A percentile compares a stretch with the other conserved stretches of the same genome.
Conservation (phyloP, 2,888 invertebrate species). For the Leptinotarsa haldemani region DNA sequence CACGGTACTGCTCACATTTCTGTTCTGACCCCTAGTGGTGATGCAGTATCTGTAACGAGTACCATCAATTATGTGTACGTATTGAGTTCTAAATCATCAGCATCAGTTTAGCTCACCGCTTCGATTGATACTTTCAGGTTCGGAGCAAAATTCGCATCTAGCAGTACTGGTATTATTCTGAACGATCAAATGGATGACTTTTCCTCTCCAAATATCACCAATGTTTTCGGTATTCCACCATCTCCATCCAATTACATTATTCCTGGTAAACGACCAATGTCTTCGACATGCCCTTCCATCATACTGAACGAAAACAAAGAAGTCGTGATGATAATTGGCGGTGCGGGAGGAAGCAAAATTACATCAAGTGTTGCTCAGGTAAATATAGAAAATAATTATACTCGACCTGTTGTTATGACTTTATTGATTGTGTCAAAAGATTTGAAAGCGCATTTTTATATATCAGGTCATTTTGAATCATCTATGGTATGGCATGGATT, state of each 20-base stretch:
- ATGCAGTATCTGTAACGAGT: constrained; percentile 90
- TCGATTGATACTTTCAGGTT: constrained; percentile 70
- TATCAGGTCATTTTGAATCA: constrained; percentile 68
- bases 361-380: constrained; percentile 81
- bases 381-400: not conserved
- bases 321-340: constrained; percentile 73
- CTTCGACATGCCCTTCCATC: constrained; percentile 91
- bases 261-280: constrained; percentile 87
- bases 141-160: constrained; percentile 83
- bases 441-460: too few species aligned
- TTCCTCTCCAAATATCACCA: constrained; percentile 75
- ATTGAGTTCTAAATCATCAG: not conserved
- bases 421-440: not conserved
- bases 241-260: constrained; percentile 83
- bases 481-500: constrained; percentile 70
- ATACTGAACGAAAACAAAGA: constrained; percentile 73
- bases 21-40: constrained; percentile 85
- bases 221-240: constrained; percentile 80
- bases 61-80: constrained; percentile 88
- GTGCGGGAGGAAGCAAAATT: constrained; percentile 91
- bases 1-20: constrained; percentile 94
- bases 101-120: too few species aligned
- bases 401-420: not conserved
- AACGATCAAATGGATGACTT: constrained; percentile 95
- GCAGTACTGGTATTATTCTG: constrained; percentile 81